These are phyloP conservation scores for Rhopalosiphum padi DNA, from an alignment of 1,140 invertebrate species.

Conservation along the genomic window DNA sequence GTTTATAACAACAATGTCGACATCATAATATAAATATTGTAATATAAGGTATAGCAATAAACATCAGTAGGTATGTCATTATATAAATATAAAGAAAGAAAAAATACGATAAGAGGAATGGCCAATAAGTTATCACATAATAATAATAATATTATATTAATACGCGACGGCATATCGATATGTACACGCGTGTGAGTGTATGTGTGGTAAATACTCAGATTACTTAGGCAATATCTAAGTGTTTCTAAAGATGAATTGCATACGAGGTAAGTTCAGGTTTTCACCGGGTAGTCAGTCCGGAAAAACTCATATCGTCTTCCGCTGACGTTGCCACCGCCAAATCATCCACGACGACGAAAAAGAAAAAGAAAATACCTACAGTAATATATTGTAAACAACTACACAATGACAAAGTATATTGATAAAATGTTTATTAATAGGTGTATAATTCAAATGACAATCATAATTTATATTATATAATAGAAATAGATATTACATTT, in stretches of 20 bases:
- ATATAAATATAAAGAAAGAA: background rate
- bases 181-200: background rate
- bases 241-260: background rate
- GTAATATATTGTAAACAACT: background rate
- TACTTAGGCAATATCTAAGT: background rate
- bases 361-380: background rate
- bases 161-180: background rate
- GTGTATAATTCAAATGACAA: slow-evolving; percentile 42
- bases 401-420: background rate
- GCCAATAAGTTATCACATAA: slow-evolving; percentile 4
- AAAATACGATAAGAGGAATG: background rate
- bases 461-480: slow-evolving; percentile 38
- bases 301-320: background rate
- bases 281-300: background rate
- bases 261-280: background rate
- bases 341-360: background rate
- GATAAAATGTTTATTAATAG: slow-evolving; percentile 35
- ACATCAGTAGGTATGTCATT: background rate
- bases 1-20: background rate
- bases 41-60: background rate
- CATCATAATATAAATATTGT: background rate
- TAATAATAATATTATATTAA: background rate
- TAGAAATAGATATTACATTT: slow-evolving; percentile 34
- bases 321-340: background rate
- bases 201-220: background rate